A percentile compares a stretch with the other conserved stretches of the same genome.
phyloP scores from a whole-genome alignment of 2,113 vertebrate genomes.

The Dromaius novaehollandiae region DNA sequence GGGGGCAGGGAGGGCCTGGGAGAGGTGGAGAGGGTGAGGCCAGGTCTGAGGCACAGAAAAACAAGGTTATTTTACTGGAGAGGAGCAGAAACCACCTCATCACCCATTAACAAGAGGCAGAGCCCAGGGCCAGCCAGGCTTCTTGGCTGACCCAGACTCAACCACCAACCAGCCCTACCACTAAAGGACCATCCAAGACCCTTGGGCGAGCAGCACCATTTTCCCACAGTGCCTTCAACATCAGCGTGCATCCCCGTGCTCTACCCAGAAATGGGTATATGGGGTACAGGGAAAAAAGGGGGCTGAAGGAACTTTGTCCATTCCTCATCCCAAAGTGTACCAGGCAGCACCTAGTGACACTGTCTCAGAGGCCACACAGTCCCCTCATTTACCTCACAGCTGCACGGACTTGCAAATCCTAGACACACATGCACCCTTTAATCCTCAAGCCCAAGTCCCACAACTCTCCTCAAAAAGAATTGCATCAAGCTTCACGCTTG shows the following conservation, averaged over 20 bases:
- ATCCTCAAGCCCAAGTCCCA: neutral
- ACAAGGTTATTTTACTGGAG: neutral
- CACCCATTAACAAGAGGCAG: fast-evolving
- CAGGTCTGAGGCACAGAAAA: neutral
- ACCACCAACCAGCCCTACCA: neutral
- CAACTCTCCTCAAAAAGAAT: neutral
- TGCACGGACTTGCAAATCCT: neutral
- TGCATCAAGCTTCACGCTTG: neutral
- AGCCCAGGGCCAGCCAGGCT: neutral
- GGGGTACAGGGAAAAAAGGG: neutral
- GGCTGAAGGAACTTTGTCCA: neutral
- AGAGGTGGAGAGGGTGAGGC: neutral
- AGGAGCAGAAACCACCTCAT: neutral
- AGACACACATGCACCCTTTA: fast-evolving
- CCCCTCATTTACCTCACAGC: neutral
- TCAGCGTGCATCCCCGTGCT: fast-evolving
- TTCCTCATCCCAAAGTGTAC: fast-evolving
- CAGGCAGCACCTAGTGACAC: neutral
- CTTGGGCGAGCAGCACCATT: neutral
- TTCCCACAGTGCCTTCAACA: fast-evolving
- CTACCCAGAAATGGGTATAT: too few relatives aligned
- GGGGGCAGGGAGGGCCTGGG: neutral
- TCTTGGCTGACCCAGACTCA: neutral
- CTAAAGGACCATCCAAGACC: neutral
- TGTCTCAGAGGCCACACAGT: neutral